These are phyloP conservation scores for Perdita meconis DNA, from an alignment of 2,888 invertebrate genomes.

Conservation along the genomic window DNA sequence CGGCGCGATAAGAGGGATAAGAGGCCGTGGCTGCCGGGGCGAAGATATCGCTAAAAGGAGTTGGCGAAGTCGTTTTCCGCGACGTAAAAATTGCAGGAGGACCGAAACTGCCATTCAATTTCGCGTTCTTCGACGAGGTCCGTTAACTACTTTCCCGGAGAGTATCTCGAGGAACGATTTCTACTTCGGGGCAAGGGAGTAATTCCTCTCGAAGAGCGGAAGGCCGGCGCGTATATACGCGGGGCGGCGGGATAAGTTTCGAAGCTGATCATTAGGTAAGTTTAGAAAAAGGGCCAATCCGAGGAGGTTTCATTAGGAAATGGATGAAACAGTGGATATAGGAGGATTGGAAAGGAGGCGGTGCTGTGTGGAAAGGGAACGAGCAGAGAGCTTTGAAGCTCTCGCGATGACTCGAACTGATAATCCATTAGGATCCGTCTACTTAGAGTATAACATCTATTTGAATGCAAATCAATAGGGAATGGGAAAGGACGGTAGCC, in stretches of 20 bases:
- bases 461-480: constrained; percentile 85
- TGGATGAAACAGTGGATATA: constrained; percentile 82
- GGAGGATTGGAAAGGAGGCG: constrained; percentile 80
- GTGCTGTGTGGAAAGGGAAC: constrained; percentile 68
- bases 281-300: constrained; percentile 79
- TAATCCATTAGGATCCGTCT: constrained; percentile 85
- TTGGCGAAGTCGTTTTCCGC: constrained; percentile 13
- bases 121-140: constrained; percentile 45
- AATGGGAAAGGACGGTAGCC: constrained; percentile 82
- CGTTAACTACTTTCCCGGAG: constrained; percentile 59
- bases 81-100: constrained; percentile 49
- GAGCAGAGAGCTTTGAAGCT: constrained; percentile 82
- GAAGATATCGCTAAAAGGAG: constrained; percentile 2
- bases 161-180: constrained; percentile 58
- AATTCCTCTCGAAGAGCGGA: constrained; percentile 54
- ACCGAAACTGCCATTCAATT: constrained; percentile 60
- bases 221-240: constrained; percentile 39
- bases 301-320: constrained; percentile 81
- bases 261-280: constrained; percentile 77
- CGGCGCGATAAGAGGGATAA: not conserved
- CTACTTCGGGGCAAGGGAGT: constrained; percentile 46
- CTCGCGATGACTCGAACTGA: constrained; percentile 84
- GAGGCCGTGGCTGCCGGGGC: not conserved
- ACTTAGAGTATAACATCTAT: constrained; percentile 85
- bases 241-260: constrained; percentile 70